These are phyloP conservation scores for Eupithecia vulgata DNA, from an alignment of 2,888 invertebrate genomes.

Conservation along the genomic window DNA sequence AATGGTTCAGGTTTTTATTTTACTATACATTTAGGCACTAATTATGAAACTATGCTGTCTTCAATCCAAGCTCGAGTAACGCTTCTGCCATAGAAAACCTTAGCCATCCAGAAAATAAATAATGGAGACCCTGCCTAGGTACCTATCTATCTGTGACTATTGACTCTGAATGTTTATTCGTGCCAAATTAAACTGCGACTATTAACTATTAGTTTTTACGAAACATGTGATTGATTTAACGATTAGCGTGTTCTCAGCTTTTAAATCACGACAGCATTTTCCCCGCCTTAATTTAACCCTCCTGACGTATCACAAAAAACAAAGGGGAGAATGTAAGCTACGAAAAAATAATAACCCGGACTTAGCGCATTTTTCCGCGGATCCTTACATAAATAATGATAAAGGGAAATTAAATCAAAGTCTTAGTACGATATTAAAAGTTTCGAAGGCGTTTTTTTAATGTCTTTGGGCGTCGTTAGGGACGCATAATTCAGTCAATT, in stretches of 20 bases:
- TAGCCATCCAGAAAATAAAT: no score
- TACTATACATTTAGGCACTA: no score
- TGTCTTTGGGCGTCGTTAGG: conserved; percentile 76
- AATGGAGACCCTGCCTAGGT: not conserved
- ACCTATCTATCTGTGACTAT: not conserved
- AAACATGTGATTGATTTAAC: not conserved
- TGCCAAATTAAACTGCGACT: not conserved
- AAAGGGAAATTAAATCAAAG: conserved; percentile 84
- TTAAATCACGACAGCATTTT: not conserved
- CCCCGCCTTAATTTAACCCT: conserved; percentile 52
- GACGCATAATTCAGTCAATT: conserved; percentile 82
- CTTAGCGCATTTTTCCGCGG: conserved; percentile 77
- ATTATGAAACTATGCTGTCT: no score
- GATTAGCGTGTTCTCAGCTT: not conserved
- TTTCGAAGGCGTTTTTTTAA: conserved; percentile 79
- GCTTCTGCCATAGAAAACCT: no score
- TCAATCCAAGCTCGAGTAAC: no score
- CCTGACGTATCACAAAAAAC: conserved; percentile 51
- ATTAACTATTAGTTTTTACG: not conserved
- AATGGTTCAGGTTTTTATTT: no score
- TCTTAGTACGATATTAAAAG: conserved; percentile 84
- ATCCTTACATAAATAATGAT: conserved; percentile 83
- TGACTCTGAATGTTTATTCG: not conserved
- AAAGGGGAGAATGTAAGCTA: conserved; percentile 63
- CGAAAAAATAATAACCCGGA: conserved; percentile 75